Evolutionary conservation across 30 jellyfish, hydroid and myxozoan species (phyloP), one percentile per base, ranked within the genome.

Genomic region (Clytia hemisphaerica): DNA sequence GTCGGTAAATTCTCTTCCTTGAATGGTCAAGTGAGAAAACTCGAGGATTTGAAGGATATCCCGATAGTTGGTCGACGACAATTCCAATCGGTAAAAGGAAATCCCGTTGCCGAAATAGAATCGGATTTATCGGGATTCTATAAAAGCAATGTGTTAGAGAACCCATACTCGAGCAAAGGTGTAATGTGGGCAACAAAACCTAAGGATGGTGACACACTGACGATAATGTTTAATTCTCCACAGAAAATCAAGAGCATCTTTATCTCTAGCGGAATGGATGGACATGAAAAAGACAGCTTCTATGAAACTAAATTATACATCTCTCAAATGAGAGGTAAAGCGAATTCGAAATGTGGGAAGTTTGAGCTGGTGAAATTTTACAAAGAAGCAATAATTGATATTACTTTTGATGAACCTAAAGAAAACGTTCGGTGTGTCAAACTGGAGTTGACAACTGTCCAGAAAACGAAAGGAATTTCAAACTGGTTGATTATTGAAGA

Each of bases 1-100:
- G 58, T 89, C 27, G 98, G 98, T 2, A 75, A 88, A 33, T 80
- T 34, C 46, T 89, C 98, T 14, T 89, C 98, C 2, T 62, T 89
- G 58, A 82, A 68, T 38, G 98, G 98, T n/a, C 98, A 89, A 35
- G 78, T 69, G 7, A 42, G 98, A 30, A 81, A 82, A 46, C 79
- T 89, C 9, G 95, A 89, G 38, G 98, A 82, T 80, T n/a, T 80
- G 37, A 28, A 30, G 3, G 76, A 64, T n/a, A 45, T 65, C 1
- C 75, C 42, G 4, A 32, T 24, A 18, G 36, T 9, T 6, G n/a
- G 45, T 69, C 24, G 3, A 6, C 78, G 59, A n/a, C n/a, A n/a
- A 25, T 69, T 24, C 26, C 81, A 69, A 31, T 9, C 75, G 4
- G 49, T 45, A 49, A 35, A 45, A 7, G 81, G 81, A 29, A 89